phyloP scores from a whole-genome alignment of 2,113 vertebrate species.

The Neomonachus schauinslandi region DNA sequence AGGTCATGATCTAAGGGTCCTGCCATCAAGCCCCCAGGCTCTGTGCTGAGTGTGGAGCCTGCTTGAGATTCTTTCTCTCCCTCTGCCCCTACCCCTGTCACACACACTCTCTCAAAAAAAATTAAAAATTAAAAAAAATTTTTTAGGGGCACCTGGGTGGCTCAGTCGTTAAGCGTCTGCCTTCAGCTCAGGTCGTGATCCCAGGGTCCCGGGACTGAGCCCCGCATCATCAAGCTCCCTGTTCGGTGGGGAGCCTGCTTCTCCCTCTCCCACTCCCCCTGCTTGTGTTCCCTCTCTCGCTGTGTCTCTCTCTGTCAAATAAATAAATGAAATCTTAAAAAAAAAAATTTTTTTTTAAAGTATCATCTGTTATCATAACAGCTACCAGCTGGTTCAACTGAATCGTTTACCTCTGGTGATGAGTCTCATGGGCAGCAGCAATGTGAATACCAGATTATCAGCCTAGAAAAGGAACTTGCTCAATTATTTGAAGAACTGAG shows the following conservation, averaged over 20 bases:
- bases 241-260: too few relatives aligned
- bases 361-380: background rate
- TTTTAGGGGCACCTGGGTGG: too few relatives aligned
- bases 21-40: background rate
- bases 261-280: too few relatives aligned
- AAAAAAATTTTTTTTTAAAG: background rate
- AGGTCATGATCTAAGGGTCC: background rate
- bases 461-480: background rate
- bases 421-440: background rate
- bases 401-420: background rate
- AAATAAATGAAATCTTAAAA: too few relatives aligned
- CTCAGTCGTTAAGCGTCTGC: too few relatives aligned
- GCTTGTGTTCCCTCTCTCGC: too few relatives aligned
- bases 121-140: too few relatives aligned
- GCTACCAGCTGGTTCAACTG: background rate
- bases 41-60: background rate
- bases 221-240: too few relatives aligned
- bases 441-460: background rate
- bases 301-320: too few relatives aligned
- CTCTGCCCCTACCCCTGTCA: background rate
- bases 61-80: background rate
- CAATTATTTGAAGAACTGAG: background rate
- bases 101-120: background rate
- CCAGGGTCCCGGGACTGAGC: too few relatives aligned
- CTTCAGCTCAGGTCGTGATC: too few relatives aligned